These are phyloP conservation scores for Lepetodrilus schrolli DNA, from an alignment of 2,888 invertebrate species.

Conservation along the genomic window DNA sequence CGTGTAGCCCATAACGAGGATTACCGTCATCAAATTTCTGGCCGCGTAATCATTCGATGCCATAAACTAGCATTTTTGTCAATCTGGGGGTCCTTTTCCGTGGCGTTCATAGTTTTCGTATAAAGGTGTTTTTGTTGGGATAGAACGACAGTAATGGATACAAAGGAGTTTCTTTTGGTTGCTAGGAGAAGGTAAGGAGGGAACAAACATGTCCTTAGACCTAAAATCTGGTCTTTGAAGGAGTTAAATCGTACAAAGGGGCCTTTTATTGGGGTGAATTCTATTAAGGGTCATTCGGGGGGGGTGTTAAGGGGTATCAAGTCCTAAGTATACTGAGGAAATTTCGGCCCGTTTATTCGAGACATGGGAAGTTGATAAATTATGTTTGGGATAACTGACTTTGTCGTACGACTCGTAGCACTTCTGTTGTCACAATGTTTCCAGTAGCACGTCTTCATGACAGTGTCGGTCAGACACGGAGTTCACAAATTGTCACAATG, in stretches of 20 bases:
- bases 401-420: neutral
- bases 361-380: neutral
- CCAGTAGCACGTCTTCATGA: neutral
- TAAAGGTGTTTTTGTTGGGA: no score
- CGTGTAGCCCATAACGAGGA: no score
- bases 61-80: conserved; percentile 10
- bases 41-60: conserved; percentile 16
- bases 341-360: no score
- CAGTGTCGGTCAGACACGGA: neutral
- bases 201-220: neutral
- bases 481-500: neutral
- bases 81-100: neutral
- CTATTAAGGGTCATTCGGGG: neutral
- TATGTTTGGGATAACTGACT: neutral
- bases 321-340: neutral
- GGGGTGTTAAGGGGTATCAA: neutral
- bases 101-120: no score
- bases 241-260: neutral
- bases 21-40: no score
- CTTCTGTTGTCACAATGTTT: neutral
- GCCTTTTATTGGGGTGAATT: no score
- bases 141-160: no score
- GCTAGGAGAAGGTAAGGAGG: neutral
- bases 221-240: neutral
- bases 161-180: neutral